These are phyloP conservation scores for Tenthredo livida DNA, from an alignment of 2,888 invertebrate species.

Conservation along the genomic window DNA sequence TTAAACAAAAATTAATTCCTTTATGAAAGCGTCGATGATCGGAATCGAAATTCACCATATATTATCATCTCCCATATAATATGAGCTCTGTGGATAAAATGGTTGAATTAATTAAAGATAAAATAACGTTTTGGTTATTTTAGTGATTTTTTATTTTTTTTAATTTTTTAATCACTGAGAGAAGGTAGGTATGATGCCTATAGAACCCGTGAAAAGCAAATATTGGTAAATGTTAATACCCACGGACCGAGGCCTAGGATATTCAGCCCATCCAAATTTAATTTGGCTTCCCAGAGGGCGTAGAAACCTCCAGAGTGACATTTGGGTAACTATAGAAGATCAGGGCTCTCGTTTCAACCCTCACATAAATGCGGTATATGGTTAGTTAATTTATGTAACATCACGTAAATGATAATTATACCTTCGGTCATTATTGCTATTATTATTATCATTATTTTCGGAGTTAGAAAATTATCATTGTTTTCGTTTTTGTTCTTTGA, in stretches of 20 bases:
- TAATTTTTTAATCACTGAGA: neutral
- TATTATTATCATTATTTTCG: neutral
- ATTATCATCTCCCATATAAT: no score
- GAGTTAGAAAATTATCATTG: neutral
- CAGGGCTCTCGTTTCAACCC: neutral
- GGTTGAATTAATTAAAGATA: neutral
- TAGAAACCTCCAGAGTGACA: slow-evolving; percentile 24
- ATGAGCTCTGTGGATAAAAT: neutral
- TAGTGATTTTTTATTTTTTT: neutral
- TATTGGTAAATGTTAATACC: slow-evolving; percentile 22
- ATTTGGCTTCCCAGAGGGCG: slow-evolving; percentile 18
- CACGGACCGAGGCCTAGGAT: neutral
- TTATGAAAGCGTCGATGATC: no score
- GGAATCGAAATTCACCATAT: no score
- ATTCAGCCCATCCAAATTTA: slow-evolving; percentile 25
- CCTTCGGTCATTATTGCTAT: neutral
- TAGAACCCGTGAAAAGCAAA: neutral
- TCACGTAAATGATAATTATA: slow-evolving; percentile 45
- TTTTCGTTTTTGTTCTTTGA: neutral
- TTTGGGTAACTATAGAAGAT: slow-evolving; percentile 19
- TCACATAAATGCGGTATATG: neutral
- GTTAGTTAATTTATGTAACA: slow-evolving; percentile 41
- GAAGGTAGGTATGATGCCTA: neutral
- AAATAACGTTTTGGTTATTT: neutral
- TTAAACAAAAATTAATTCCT: neutral